phyloP scores from a whole-genome alignment of 1,140 invertebrate species.

The Drosophila sechellia region DNA sequence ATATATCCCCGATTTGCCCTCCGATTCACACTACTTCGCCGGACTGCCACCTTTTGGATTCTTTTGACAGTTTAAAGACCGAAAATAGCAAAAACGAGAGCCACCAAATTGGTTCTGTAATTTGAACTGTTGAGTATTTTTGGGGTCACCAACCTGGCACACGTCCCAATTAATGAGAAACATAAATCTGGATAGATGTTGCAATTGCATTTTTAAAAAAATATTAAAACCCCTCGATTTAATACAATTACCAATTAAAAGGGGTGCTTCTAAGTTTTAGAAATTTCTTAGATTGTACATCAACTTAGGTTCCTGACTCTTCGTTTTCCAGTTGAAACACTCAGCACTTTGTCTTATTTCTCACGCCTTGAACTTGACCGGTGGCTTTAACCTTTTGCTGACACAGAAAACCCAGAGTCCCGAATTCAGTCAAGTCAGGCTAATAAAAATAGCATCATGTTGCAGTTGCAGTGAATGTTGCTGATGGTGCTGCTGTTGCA shows the following conservation, averaged over 20 bases:
- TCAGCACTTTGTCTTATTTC: conserved; percentile 36
- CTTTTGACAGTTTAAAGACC: conserved; percentile 35
- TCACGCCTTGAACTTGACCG: conserved; percentile 54
- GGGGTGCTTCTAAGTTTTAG: too few species aligned
- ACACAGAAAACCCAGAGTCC: conserved; percentile 13
- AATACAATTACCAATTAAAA: not conserved
- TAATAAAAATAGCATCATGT: conserved; percentile 76
- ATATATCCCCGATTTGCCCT: not conserved
- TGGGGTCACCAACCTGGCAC: conserved; percentile 14
- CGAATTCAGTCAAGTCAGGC: conserved; percentile 48
- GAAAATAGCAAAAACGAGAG: conserved; percentile 27
- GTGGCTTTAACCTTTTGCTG: conserved; percentile 37
- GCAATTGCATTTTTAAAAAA: not conserved
- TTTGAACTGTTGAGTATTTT: conserved; percentile 16
- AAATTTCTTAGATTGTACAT: too few species aligned
- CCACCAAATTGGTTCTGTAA: conserved; percentile 40
- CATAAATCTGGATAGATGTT: not conserved
- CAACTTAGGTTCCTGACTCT: not conserved
- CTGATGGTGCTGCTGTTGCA: conserved; percentile 6
- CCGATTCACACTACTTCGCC: conserved; percentile 28
- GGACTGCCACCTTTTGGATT: conserved; percentile 29
- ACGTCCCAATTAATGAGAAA: not conserved
- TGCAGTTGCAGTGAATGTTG: conserved; percentile 36
- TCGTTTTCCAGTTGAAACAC: not conserved
- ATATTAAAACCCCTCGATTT: not conserved